Evolutionary conservation across 2,113 vertebrate genomes (phyloP).

Genomic region (Phrynosoma blainvillii): DNA sequence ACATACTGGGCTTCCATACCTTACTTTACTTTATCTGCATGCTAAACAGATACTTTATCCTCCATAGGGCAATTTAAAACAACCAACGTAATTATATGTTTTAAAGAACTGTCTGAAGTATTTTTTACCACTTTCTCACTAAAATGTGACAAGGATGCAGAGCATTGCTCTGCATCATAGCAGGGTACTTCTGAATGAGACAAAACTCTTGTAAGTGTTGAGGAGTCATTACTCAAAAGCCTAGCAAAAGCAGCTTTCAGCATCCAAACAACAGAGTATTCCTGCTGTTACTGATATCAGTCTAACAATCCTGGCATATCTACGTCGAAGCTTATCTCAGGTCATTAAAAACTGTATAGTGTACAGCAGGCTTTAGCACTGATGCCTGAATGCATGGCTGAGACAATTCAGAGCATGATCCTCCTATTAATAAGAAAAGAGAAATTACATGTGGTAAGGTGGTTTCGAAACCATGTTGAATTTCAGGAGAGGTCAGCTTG

Average conservation of each 20-base stretch:
- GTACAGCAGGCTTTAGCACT: background rate
- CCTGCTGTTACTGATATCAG: constrained; percentile 21
- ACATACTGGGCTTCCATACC: too few species aligned
- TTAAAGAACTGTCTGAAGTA: too few species aligned
- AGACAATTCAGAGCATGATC: constrained; percentile 3
- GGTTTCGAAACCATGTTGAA: background rate
- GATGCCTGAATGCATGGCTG: background rate
- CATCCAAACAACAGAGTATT: background rate
- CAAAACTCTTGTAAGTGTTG: background rate
- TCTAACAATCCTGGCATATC: background rate
- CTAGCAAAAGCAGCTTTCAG: constrained; percentile 10
- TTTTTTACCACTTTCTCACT: too few species aligned
- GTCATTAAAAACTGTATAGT: background rate
- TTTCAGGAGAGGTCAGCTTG: background rate
- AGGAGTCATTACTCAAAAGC: background rate
- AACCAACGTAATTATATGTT: too few species aligned
- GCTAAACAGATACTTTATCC: too few species aligned
- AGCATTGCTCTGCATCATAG: too few species aligned
- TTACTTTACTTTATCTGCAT: too few species aligned
- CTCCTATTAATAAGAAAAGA: constrained; percentile 5
- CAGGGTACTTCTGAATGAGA: background rate
- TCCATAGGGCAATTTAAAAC: too few species aligned
- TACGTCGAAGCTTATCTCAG: constrained; percentile 16
- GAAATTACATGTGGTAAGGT: constrained; percentile 4
- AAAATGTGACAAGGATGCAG: too few species aligned